Evolutionary conservation across 2,797 vertebrate species (phyloP).

Genomic region (Limnodromus scolopaceus): DNA sequence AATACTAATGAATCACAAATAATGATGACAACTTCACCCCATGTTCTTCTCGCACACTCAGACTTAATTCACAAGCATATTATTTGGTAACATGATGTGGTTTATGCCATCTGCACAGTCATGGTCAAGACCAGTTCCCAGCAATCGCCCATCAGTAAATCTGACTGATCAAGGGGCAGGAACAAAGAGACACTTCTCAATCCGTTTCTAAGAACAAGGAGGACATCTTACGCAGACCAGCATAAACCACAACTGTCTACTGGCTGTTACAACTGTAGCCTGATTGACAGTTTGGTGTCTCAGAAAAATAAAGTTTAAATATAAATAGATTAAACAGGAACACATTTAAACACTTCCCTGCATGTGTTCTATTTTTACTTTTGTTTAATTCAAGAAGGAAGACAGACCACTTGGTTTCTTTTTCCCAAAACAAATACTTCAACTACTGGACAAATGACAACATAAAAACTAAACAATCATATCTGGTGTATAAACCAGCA

Average conservation of each 20-base stretch:
- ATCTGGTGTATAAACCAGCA: neutral
- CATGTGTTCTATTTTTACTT: neutral
- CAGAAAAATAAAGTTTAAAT: neutral
- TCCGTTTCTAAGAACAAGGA: neutral
- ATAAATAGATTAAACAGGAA: neutral
- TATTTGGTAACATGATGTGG: accelerated
- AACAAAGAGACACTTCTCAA: neutral
- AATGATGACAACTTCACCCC: neutral
- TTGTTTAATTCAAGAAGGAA: neutral
- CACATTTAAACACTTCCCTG: neutral
- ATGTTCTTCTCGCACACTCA: neutral
- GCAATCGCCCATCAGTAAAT: neutral
- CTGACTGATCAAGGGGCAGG: neutral
- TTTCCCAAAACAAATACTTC: neutral
- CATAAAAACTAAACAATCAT: accelerated
- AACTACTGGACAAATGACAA: neutral
- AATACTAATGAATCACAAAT: neutral
- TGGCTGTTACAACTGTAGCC: neutral
- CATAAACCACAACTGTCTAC: neutral
- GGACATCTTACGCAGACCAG: neutral
- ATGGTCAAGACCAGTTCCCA: accelerated
- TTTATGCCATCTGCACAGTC: neutral
- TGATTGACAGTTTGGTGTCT: neutral
- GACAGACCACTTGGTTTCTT: neutral
- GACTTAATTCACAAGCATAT: neutral